These are phyloP conservation scores for Pogona vitticeps DNA, from an alignment of 2,113 vertebrate species.

Conservation along the genomic window DNA sequence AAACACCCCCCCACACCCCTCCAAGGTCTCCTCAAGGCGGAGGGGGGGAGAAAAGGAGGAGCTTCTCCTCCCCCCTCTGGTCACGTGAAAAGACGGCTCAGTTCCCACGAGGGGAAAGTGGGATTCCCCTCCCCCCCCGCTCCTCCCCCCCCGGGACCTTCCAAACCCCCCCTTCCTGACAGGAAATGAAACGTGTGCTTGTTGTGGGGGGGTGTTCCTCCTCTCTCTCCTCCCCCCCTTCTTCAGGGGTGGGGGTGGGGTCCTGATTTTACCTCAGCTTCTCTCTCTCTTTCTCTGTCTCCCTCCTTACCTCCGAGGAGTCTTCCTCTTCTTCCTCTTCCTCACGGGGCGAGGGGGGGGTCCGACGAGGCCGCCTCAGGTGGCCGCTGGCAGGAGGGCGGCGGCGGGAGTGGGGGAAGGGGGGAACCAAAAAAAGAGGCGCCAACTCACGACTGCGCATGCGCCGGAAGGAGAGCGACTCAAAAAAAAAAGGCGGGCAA, in stretches of 20 bases:
- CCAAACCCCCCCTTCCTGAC: not conserved
- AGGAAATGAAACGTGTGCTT: too few species aligned
- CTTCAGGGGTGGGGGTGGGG: too few species aligned
- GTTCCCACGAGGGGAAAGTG: too few species aligned
- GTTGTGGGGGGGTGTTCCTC: too few species aligned
- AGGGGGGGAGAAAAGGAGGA: too few species aligned
- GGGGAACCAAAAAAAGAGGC: not conserved
- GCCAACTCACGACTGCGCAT: not conserved
- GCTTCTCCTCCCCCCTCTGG: too few species aligned
- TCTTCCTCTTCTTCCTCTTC: slow-evolving; percentile 27
- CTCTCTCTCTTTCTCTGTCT: too few species aligned
- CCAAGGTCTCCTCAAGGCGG: not conserved
- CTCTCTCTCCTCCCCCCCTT: not conserved
- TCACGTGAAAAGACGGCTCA: too few species aligned
- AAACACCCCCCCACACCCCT: not conserved
- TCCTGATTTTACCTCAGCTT: too few species aligned
- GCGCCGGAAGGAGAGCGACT: not conserved
- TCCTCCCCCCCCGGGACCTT: not conserved
- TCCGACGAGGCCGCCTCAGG: slow-evolving; percentile 63
- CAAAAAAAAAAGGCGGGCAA: not conserved
- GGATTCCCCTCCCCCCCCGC: too few species aligned
- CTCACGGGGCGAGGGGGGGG: slow-evolving; percentile 57
- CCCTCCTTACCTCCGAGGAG: not conserved
- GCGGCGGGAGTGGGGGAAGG: not conserved
- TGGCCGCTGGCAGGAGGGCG: slow-evolving; percentile 57